Evolutionary conservation across 2,888 invertebrate species (phyloP), one percentile per base, ranked within the genome.

Genomic region (Saturnia japonica): DNA sequence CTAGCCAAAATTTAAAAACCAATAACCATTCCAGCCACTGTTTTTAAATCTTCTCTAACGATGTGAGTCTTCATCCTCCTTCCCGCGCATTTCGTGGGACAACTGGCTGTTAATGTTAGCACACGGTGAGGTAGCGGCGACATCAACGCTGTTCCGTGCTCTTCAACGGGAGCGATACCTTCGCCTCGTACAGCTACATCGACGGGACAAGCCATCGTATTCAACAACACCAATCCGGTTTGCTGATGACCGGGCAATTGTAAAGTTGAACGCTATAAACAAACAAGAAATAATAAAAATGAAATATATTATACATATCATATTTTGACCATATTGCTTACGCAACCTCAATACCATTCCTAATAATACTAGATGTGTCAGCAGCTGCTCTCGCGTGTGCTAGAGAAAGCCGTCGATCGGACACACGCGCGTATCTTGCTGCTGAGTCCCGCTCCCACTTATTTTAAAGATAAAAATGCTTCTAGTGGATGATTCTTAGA

Each of bases 201-300:
- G 14, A 96, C 83, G 0, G 93, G 84, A 78, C 96, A 97, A 0
- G 93, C 94, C 19, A 96, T 84, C 0, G 95, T 95, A 82, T 96
- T 97, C 77, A 96, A 87, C 42, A 96, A 83, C 72, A 95, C 95
- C 67, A 96, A 77, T 0, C 95, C 95, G 0, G 95, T 90, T 72
- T 91, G 86, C 67, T 88, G 84, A 47, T 85, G 86, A 4, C 85
- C 83, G 3, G 93, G 93, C 16, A 85, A 78, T 87, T 94, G 93
- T 6, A 94, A 79, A 0, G 93, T 93, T 0, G 93, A 93, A 2
- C 92, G 88, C 93, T 93, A 71, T 0, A 73, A 42, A 3, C 34
- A 14, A 22, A 66, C 57, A 8, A 22, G 14, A 54, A 11, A 42
- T 14, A 28, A 28, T 60, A 60, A 16, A 51, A 51, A 34, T 34